Conservation (phyloP, 2,888 invertebrate species). For the Monoplex corrugatus region DNA sequence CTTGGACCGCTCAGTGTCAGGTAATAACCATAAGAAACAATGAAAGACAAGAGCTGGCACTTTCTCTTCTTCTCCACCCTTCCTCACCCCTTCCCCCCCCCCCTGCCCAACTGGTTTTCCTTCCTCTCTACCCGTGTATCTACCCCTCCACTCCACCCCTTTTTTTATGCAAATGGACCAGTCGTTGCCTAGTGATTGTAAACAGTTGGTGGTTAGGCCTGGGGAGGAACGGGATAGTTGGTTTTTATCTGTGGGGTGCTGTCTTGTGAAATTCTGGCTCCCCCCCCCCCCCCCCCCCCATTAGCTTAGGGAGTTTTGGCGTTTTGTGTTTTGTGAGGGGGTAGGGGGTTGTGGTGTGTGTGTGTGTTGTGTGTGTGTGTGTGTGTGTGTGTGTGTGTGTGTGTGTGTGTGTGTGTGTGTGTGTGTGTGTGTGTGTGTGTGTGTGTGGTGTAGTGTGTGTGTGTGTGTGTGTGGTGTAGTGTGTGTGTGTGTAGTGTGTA, state of each 20-base stretch:
- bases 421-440: slow-evolving; percentile 21
- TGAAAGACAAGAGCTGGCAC: neutral
- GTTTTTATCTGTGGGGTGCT: neutral
- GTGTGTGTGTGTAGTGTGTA: neutral
- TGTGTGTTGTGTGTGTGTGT: neutral
- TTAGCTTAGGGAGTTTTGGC: no score
- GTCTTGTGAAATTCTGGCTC: neutral
- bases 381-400: slow-evolving; percentile 16
- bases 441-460: neutral
- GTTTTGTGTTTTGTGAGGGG: no score
- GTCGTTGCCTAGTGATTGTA: no score
- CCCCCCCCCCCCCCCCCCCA: slow-evolving; percentile 1
- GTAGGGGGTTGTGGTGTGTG: no score
- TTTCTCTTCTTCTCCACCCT: neutral
- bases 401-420: slow-evolving; percentile 24
- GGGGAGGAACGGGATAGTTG: no score
- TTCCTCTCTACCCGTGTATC: neutral
- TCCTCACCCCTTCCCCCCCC: neutral
- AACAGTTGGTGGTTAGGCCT: no score
- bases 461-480: neutral
- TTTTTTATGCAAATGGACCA: no score
- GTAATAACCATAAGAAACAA: no score
- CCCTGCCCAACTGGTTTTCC: neutral
- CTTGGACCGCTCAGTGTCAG: no score
- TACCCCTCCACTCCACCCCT: neutral